Conservation (phyloP, 2,113 vertebrate species). For the Brachyistius frenatus region DNA sequence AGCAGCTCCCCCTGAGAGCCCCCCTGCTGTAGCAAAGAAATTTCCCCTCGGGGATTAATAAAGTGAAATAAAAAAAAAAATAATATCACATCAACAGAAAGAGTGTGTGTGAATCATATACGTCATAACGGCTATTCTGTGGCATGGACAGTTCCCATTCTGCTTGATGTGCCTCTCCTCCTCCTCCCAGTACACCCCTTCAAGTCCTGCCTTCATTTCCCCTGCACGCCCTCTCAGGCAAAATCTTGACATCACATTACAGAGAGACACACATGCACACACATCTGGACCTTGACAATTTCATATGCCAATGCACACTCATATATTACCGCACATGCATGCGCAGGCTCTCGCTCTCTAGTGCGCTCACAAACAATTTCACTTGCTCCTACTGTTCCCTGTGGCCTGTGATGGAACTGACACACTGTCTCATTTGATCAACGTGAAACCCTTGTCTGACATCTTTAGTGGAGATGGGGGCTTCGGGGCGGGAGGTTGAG, state of each 20-base stretch:
- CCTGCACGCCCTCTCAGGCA: conserved; percentile 41
- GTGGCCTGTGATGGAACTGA: conserved; percentile 68
- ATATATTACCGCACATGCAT: neutral
- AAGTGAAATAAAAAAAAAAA: too few species aligned
- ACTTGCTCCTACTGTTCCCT: conserved; percentile 67
- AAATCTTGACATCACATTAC: conserved; percentile 43
- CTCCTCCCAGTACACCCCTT: conserved; percentile 20
- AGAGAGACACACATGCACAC: conserved; percentile 33
- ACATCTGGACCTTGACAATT: conserved; percentile 53
- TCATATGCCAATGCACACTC: conserved; percentile 3
- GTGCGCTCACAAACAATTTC: conserved; percentile 44
- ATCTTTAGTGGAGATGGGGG: conserved; percentile 62
- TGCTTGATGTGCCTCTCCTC: conserved; percentile 28
- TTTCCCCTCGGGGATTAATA: too few species aligned
- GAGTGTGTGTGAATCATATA: conserved; percentile 20
- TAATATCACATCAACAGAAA: neutral
- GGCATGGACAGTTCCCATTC: conserved; percentile 16
- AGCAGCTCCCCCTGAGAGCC: too few species aligned
- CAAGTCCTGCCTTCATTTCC: conserved; percentile 6
- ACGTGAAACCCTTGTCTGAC: conserved; percentile 62
- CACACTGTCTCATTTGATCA: conserved; percentile 75
- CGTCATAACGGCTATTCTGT: conserved; percentile 21
- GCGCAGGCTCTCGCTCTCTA: conserved; percentile 6
- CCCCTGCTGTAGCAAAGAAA: too few species aligned
- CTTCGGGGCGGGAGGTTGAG: conserved; percentile 52